A percentile compares a stretch with the other conserved stretches of the same genome.
Conservation (phyloP, 2,113 vertebrate genomes). For the Stegastes partitus region DNA sequence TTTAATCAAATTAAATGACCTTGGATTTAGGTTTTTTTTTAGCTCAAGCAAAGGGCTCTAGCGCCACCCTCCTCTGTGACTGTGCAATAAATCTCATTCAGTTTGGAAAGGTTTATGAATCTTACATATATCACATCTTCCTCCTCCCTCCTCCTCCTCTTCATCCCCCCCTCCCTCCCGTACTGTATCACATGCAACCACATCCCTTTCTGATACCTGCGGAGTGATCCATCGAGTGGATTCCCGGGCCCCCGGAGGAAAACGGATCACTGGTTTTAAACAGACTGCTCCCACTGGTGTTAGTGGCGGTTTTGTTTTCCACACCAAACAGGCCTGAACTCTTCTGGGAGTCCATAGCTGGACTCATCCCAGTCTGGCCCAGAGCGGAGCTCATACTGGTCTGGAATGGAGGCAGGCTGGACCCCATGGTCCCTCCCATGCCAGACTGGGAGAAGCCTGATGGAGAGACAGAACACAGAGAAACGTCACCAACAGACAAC, state of each 20-base stretch:
- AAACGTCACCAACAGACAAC: constrained; percentile 28
- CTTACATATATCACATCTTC: not conserved
- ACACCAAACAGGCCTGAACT: constrained; percentile 64
- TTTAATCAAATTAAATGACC: not conserved
- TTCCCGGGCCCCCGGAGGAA: constrained; percentile 64
- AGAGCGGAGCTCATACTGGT: constrained; percentile 69
- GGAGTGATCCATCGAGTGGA: constrained; percentile 69
- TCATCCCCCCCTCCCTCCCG: constrained; percentile 4
- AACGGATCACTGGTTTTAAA: constrained; percentile 76
- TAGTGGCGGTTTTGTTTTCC: constrained; percentile 73
- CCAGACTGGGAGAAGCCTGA: constrained; percentile 82
- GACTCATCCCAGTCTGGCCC: constrained; percentile 58
- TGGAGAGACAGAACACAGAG: constrained; percentile 31
- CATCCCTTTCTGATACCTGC: constrained; percentile 70
- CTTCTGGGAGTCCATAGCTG: constrained; percentile 76
- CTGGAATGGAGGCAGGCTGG: constrained; percentile 78
- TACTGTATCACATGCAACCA: constrained; percentile 32
- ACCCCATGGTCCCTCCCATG: constrained; percentile 74
- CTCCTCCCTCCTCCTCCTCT: constrained; percentile 4
- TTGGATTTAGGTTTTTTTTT: not conserved
- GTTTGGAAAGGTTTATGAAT: not conserved
- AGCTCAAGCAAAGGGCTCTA: not conserved
- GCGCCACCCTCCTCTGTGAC: not conserved
- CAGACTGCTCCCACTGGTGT: constrained; percentile 63
- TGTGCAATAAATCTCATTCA: not conserved